These are phyloP conservation scores for Tenthredo amoena DNA, from an alignment of 2,888 invertebrate genomes.

Conservation along the genomic window DNA sequence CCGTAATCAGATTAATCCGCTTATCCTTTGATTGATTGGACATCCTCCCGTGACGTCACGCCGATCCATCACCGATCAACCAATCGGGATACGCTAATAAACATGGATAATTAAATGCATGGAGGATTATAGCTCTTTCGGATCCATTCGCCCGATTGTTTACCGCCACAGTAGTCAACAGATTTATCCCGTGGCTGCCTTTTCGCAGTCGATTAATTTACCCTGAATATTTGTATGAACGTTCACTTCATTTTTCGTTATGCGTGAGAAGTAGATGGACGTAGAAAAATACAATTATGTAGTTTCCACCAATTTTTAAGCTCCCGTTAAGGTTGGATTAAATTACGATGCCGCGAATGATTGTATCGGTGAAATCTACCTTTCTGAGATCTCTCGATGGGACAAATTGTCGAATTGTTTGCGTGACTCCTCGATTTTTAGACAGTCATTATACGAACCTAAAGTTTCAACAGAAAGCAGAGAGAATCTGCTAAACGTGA, in stretches of 20 bases:
- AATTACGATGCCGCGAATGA: background rate
- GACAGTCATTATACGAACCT: background rate
- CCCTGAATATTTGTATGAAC: background rate
- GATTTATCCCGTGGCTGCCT: background rate
- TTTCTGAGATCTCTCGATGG: background rate
- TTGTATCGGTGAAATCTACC: background rate
- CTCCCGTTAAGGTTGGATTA: background rate
- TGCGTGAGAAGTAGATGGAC: background rate
- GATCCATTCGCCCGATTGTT: constrained; percentile 35
- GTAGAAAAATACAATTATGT: background rate
- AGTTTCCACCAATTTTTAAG: background rate
- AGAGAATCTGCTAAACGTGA: background rate
- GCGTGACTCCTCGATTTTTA: background rate
- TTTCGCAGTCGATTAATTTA: constrained; percentile 25
- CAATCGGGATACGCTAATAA: constrained; percentile 66
- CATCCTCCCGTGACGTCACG: constrained; percentile 62
- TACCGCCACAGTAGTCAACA: constrained; percentile 30
- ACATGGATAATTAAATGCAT: constrained; percentile 67
- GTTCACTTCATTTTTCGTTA: background rate
- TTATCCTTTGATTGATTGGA: constrained; percentile 73
- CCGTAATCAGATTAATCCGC: constrained; percentile 70
- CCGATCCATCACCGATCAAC: constrained; percentile 69
- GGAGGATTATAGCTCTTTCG: constrained; percentile 57
- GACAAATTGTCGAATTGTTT: background rate
- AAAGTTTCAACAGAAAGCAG: too few species aligned